These are phyloP conservation scores for Schrankia costaestrigalis DNA, from an alignment of 2,888 invertebrate genomes.

Conservation along the genomic window DNA sequence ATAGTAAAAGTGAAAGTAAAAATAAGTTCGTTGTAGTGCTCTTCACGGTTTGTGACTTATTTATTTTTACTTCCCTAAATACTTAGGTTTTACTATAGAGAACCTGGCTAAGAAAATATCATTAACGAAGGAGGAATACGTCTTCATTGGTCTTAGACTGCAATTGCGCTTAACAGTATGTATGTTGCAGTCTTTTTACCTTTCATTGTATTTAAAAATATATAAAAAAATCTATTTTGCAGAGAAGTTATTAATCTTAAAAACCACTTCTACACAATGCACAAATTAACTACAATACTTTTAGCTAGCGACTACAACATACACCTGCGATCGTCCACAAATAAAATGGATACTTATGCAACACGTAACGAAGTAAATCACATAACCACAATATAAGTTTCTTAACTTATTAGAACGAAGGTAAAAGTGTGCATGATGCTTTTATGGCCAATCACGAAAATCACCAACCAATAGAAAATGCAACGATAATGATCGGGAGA, in stretches of 20 bases:
- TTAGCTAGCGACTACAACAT: not conserved
- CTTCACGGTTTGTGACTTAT: conserved; percentile 22
- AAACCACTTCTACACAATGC: too few relatives aligned
- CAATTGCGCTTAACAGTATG: too few relatives aligned
- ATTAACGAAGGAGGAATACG: too few relatives aligned
- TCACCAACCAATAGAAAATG: conserved; percentile 24
- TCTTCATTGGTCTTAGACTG: too few relatives aligned
- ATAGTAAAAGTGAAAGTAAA: conserved; percentile 31
- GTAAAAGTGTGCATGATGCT: conserved; percentile 20
- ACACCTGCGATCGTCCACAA: not conserved
- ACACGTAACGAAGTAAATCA: conserved; percentile 3
- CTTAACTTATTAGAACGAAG: conserved; percentile 22
- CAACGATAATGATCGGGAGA: conserved; percentile 19
- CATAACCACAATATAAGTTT: conserved; percentile 22
- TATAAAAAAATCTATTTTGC: too few relatives aligned
- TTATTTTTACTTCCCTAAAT: conserved; percentile 27
- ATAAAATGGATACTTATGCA: not conserved
- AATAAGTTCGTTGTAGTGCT: conserved; percentile 26
- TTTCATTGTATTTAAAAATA: too few relatives aligned
- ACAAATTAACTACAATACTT: too few relatives aligned
- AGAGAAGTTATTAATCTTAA: too few relatives aligned
- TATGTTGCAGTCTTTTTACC: too few relatives aligned
- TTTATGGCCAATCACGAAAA: conserved; percentile 20
- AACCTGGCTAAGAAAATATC: conserved; percentile 1
- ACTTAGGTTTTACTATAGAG: conserved; percentile 8